Base-by-base conservation (phyloP, 2,888 invertebrate species). In the Pristionchus maxplancki region DNA sequence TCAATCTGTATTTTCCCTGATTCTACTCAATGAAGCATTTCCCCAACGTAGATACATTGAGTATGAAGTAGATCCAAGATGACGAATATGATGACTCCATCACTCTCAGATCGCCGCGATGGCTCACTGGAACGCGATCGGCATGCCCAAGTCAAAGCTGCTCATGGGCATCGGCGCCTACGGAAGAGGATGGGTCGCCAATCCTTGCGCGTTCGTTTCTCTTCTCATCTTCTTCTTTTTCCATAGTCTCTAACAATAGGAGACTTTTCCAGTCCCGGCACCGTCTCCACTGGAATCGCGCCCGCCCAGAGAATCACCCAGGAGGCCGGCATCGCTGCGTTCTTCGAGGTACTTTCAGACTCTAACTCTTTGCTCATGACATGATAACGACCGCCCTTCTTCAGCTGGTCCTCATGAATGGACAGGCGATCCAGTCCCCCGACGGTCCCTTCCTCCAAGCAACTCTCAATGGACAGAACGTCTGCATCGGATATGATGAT, bases 101-200 rank as follows among this genome's bases (percentile, higher is more conserved):
- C n/a, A n/a, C 17, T 48, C 44, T 1, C 64, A 85, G 85, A 31
- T 15, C n/a, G 64, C 40, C 15, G 85, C 85, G 3, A 28, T 85
- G 17, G 64, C 85, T 44, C 85, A 85, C 64, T 85, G 85, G 85
- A 15, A 37, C 28, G 62, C 85, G 8, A 62, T 31, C 6, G 85
- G 85, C 13, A 64, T 85, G 62, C 85, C 85, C 24, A 85, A 85
- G 40, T 28, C 40, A 1, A 85, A 85, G 40, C 40, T 85, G 15
- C 31, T 85, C 17, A 85, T 85, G 85, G 85, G 85, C 37, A 85
- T 85, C 44, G 85, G 85, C 24, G 85, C 85, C 0, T 85, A 85
- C 64, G 85, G 85, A 62, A 37, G 85, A 40, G 85, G 85, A 85
- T 85, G 85, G 85, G 28, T 85, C 64, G 85, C 85, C n/a, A 64